Conservation (phyloP, 2,113 vertebrate genomes). For the Scatophagus argus region DNA sequence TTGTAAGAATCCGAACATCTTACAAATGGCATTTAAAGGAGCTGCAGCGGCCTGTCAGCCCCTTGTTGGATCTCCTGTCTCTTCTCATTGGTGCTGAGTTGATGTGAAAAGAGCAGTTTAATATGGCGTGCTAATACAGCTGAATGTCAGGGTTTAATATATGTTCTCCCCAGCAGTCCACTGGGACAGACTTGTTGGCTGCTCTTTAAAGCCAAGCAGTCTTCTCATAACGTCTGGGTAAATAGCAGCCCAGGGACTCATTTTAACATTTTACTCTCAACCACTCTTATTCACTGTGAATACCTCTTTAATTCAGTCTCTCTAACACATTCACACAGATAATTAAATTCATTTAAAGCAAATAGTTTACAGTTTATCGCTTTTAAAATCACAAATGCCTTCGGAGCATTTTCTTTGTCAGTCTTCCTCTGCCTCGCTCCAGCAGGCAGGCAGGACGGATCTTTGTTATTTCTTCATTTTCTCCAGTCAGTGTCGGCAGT, state of each 20-base stretch:
- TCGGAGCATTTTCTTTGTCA: neutral
- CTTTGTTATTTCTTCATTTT: neutral
- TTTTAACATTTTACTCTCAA: neutral
- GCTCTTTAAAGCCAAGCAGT: neutral
- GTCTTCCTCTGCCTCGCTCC: neutral
- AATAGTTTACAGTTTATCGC: neutral
- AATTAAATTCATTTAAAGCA: neutral
- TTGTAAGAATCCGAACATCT: neutral
- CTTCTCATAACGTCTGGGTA: conserved; percentile 42
- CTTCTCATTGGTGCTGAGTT: conserved; percentile 32
- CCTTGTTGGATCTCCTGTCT: neutral
- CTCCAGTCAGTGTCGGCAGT: neutral
- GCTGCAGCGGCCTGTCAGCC: neutral
- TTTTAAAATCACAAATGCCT: neutral
- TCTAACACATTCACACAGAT: neutral
- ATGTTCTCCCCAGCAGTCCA: neutral
- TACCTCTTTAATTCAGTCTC: neutral
- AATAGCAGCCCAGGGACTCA: conserved; percentile 14
- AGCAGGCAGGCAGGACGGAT: neutral
- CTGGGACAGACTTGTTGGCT: conserved; percentile 24
- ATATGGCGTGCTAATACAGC: conserved; percentile 49
- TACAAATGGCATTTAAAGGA: conserved; percentile 6
- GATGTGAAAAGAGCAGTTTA: conserved; percentile 53
- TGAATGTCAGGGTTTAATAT: conserved; percentile 48
- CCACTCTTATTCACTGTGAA: no score